A percentile compares a stretch with the other conserved stretches of the same genome.
These are phyloP conservation scores for Chelonia mydas DNA, from an alignment of 2,797 vertebrate genomes.

Conservation along the genomic window DNA sequence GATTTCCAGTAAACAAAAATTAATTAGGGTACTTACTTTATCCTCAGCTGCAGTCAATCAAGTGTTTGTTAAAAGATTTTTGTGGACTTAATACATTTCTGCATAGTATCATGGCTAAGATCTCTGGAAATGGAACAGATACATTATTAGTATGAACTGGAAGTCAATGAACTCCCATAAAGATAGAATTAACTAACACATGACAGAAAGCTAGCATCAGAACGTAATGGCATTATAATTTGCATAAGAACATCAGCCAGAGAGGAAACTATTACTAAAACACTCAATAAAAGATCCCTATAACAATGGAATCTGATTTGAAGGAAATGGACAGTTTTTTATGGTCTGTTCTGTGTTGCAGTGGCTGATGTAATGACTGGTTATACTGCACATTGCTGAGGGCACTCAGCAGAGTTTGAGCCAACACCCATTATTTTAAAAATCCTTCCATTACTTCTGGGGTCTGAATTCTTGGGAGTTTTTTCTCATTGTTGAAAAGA, in stretches of 20 bases:
- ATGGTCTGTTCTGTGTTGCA: conserved; percentile 71
- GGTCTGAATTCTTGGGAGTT: conserved; percentile 75
- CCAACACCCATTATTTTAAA: conserved; percentile 71
- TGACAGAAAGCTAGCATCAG: conserved; percentile 40
- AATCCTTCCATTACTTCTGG: conserved; percentile 68
- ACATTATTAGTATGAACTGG: conserved; percentile 49
- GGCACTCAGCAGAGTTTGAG: conserved; percentile 59
- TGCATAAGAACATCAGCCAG: conserved; percentile 71
- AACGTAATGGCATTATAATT: conserved; percentile 72
- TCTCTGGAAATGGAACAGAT: conserved; percentile 48
- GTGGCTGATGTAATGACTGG: conserved; percentile 70
- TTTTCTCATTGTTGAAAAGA: conserved; percentile 69
- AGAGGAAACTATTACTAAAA: conserved; percentile 74
- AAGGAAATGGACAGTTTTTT: conserved; percentile 73
- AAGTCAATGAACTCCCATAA: conserved; percentile 53
- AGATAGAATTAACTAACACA: conserved; percentile 64
- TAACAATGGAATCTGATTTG: conserved; percentile 70
- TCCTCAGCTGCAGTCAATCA: neutral
- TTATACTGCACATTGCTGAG: conserved; percentile 59
- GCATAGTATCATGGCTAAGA: conserved; percentile 43
- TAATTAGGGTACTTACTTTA: neutral
- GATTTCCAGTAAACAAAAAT: conserved; percentile 26
- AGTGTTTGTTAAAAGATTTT: conserved; percentile 39
- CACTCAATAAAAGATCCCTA: conserved; percentile 62
- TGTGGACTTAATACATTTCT: conserved; percentile 47